Conservation (phyloP, 2,888 invertebrate genomes). For the Mesorhabditis spiculigera region DNA sequence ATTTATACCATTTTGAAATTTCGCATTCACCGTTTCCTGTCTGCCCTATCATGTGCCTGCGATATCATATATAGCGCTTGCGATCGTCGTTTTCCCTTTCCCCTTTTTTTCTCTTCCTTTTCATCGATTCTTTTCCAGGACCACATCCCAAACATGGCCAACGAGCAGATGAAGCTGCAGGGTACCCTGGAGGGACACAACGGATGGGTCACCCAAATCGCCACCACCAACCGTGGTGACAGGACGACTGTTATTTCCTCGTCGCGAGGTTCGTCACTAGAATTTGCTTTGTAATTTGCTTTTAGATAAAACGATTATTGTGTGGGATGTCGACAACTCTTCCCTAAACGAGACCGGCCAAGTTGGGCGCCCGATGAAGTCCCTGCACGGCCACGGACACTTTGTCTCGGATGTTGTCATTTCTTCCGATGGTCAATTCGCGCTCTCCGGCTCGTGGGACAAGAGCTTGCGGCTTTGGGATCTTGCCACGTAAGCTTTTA, state of each 20-base stretch:
- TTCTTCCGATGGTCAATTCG: constrained; percentile 98
- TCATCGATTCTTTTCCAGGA: neutral
- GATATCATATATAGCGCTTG: too few species aligned
- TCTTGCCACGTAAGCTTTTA: constrained; percentile 73
- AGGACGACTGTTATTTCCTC: constrained; percentile 91
- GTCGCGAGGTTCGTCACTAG: constrained; percentile 79
- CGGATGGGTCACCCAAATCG: constrained; percentile 99
- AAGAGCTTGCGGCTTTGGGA: constrained; percentile 98
- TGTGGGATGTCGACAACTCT: constrained; percentile 94
- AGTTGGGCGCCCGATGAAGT: constrained; percentile 68
- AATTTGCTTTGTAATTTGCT: constrained; percentile 11
- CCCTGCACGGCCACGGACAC: constrained; percentile 93
- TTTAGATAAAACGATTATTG: constrained; percentile 76
- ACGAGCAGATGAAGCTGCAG: constrained; percentile 85
- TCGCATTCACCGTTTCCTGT: too few species aligned
- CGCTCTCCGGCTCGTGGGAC: constrained; percentile 98
- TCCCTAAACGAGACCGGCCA: constrained; percentile 86
- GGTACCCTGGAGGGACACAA: constrained; percentile 94
- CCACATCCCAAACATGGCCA: neutral
- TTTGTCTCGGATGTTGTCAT: constrained; percentile 98
- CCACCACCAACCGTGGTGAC: constrained; percentile 95
- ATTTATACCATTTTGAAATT: too few species aligned
- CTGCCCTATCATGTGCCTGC: too few species aligned
- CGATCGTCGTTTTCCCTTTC: neutral
- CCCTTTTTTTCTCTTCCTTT: neutral